Evolutionary conservation across 2,113 vertebrate species (phyloP).

Genomic region (Cepphus grylle): DNA sequence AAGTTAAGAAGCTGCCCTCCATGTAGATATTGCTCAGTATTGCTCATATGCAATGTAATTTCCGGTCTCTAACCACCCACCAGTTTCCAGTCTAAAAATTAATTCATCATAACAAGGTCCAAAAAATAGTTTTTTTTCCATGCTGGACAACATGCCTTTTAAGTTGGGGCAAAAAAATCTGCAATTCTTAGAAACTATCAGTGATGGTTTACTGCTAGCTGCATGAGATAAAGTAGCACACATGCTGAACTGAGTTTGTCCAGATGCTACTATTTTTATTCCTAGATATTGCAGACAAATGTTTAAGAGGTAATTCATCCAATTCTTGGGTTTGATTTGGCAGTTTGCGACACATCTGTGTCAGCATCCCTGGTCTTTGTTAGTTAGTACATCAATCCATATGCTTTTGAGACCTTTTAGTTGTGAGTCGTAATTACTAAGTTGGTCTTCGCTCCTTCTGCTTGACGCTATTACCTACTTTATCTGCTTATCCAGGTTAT

Average conservation of each 20-base stretch:
- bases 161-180: background rate
- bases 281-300: background rate
- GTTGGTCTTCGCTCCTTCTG: background rate
- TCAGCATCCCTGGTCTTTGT: background rate
- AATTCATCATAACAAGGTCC: background rate
- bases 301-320: background rate
- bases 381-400: background rate
- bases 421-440: background rate
- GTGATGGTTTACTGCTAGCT: background rate
- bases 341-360: background rate
- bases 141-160: background rate
- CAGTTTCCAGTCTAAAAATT: constrained; percentile 4
- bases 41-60: background rate
- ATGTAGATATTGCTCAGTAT: background rate
- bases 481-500: background rate
- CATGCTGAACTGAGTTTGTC: background rate
- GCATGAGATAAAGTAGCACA: background rate
- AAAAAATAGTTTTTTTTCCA: background rate
- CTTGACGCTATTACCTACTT: background rate
- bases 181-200: background rate
- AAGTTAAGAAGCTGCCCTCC: background rate
- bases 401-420: background rate
- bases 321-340: background rate
- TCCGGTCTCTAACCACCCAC: background rate
- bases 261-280: constrained; percentile 20